phyloP scores from a whole-genome alignment of 2,797 vertebrate genomes.

The Prionace glauca region DNA sequence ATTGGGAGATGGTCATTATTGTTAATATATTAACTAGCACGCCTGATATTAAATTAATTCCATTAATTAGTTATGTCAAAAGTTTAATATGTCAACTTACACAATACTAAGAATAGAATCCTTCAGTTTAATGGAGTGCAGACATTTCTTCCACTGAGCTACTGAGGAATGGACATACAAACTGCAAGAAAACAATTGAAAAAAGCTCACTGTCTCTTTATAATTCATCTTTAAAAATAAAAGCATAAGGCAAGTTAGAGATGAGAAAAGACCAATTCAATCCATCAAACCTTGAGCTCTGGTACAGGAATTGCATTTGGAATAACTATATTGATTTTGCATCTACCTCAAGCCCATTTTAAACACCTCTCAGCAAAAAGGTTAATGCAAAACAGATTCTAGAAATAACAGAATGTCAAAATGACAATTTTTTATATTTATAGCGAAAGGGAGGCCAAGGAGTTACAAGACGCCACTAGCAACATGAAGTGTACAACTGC shows the following conservation, averaged over 20 bases:
- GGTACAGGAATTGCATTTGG: neutral
- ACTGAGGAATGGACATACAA: conserved; percentile 95
- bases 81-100: conserved; percentile 63
- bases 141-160: conserved; percentile 93
- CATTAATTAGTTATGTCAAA: neutral
- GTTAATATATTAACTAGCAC: neutral
- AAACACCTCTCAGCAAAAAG: neutral
- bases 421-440: neutral
- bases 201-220: conserved; percentile 39
- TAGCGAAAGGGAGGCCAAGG: neutral
- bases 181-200: conserved; percentile 57
- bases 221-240: neutral
- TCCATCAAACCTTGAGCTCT: neutral
- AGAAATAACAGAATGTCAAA: neutral
- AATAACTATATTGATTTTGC: neutral
- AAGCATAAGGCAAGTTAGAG: neutral
- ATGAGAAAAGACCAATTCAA: neutral
- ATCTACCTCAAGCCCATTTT: neutral
- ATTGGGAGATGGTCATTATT: neutral
- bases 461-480: neutral
- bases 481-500: neutral
- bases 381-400: neutral
- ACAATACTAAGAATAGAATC: conserved; percentile 94
- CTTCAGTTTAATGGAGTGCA: conserved; percentile 94
- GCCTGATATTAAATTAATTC: neutral